These are phyloP conservation scores for Ptilorrhoa leucosticta DNA, from an alignment of 2,113 vertebrate genomes.

Conservation along the genomic window DNA sequence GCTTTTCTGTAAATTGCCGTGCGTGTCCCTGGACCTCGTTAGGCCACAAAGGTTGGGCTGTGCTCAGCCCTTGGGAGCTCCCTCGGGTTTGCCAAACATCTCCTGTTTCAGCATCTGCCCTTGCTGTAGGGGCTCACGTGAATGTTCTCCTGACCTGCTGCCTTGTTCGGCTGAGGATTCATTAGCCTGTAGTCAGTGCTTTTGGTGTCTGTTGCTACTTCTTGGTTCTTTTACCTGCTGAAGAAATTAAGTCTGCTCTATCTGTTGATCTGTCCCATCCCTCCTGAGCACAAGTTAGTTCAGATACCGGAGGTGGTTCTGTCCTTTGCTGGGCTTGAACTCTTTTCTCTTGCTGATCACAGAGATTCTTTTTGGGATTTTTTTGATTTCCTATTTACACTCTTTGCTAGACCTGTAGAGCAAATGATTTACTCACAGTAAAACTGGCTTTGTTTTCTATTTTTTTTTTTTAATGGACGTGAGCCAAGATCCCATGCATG, in stretches of 20 bases:
- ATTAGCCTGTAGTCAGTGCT: not conserved
- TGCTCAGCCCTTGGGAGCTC: not conserved
- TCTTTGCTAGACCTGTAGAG: not conserved
- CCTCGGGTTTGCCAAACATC: not conserved
- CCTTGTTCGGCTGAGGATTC: not conserved
- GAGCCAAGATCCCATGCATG: not conserved
- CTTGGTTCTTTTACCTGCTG: not conserved
- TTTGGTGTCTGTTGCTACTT: not conserved
- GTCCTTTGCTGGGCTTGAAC: not conserved
- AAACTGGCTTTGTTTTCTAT: not conserved
- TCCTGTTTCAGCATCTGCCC: constrained; percentile 1
- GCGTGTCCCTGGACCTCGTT: not conserved
- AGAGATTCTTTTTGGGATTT: not conserved
- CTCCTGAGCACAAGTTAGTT: not conserved
- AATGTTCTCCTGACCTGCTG: not conserved
- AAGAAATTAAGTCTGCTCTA: not conserved
- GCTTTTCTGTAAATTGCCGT: not conserved
- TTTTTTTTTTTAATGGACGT: not conserved
- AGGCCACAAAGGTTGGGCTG: not conserved
- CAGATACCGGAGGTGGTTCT: not conserved
- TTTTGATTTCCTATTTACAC: not conserved
- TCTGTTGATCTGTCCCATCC: not conserved
- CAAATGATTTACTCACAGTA: not conserved
- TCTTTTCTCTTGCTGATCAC: not conserved
- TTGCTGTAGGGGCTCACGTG: not conserved